Conservation (phyloP, 2,888 invertebrate genomes). For the Lithosia quadra region DNA sequence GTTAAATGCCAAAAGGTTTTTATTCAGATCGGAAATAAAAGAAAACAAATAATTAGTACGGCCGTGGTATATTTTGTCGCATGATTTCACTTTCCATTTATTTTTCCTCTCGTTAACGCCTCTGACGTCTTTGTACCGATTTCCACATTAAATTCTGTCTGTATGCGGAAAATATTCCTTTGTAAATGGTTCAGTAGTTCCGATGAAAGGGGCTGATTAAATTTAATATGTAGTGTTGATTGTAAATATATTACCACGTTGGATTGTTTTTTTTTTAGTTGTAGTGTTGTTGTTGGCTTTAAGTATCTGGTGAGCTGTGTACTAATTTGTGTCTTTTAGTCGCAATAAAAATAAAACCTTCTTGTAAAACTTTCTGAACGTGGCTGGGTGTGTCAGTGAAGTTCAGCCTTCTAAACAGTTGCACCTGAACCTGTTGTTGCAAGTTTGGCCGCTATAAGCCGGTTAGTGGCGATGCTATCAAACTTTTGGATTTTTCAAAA, state of each 20-base stretch:
- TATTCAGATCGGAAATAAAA: not conserved
- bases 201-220: conserved; percentile 37
- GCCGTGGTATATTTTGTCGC: conserved; percentile 18
- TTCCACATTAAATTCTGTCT: conserved; percentile 30
- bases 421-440: no score
- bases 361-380: no score
- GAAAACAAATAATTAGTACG: conserved; percentile 16
- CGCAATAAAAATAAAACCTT: no score
- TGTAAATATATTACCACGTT: not conserved
- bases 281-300: no score
- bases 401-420: no score
- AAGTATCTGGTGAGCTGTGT: no score
- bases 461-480: no score
- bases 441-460: no score
- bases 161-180: conserved; percentile 43
- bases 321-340: no score
- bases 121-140: conserved; percentile 42
- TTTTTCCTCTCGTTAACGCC: conserved; percentile 37
- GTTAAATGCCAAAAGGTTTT: not conserved
- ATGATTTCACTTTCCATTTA: conserved; percentile 30
- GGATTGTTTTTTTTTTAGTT: not conserved
- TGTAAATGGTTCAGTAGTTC: conserved; percentile 37
- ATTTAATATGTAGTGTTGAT: conserved; percentile 22
- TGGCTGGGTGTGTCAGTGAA: no score
- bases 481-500: no score